phyloP scores from a whole-genome alignment of 2,113 vertebrate species.

The Phoenicopterus ruber region DNA sequence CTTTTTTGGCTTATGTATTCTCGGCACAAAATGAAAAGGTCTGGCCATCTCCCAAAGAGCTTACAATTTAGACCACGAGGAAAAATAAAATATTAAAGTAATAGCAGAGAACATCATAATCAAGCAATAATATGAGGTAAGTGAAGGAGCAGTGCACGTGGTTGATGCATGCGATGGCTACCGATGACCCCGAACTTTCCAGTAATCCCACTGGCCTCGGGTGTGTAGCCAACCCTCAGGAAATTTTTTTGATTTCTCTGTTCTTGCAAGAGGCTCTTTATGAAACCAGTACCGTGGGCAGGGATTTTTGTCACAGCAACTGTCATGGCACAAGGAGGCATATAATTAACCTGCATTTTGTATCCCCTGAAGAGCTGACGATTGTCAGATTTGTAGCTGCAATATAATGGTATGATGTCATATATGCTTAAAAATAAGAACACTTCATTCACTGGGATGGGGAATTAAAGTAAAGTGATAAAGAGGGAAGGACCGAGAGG shows the following conservation, averaged over 20 bases:
- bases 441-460: neutral
- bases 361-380: neutral
- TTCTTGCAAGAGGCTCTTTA: neutral
- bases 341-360: neutral
- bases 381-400: neutral
- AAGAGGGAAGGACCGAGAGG: neutral
- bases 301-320: neutral
- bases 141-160: neutral
- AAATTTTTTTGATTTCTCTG: neutral
- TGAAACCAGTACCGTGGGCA: neutral
- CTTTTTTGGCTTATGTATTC: neutral
- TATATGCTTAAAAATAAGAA: neutral
- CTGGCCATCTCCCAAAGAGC: neutral
- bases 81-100: neutral
- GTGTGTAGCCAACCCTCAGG: neutral
- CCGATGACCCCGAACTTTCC: neutral
- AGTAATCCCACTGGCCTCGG: neutral
- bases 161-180: neutral
- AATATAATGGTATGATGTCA: neutral
- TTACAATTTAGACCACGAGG: neutral
- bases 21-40: neutral
- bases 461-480: neutral
- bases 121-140: neutral
- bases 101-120: neutral
- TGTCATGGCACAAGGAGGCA: neutral